These are phyloP conservation scores for Amiota minor DNA, from an alignment of 2,888 invertebrate genomes.

Conservation along the genomic window DNA sequence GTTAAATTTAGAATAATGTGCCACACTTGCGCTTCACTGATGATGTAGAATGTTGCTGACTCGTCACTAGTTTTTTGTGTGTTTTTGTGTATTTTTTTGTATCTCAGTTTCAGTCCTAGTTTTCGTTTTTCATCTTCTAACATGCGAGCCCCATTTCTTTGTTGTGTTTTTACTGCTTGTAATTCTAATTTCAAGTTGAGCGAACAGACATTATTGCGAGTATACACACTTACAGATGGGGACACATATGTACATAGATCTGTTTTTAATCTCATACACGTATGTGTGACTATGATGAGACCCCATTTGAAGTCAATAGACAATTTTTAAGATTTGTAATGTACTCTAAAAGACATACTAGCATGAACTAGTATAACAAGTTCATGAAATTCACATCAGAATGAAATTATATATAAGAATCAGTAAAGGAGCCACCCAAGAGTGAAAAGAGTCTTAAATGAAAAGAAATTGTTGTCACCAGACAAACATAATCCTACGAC, in stretches of 20 bases:
- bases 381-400: constrained; percentile 39
- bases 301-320: constrained; percentile 23
- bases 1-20: constrained; percentile 66
- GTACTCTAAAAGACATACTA: neutral
- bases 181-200: constrained; percentile 23
- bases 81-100: neutral
- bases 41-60: constrained; percentile 43
- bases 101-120: too few species aligned
- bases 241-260: neutral
- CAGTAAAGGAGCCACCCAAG: constrained; percentile 10
- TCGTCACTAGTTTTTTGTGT: constrained; percentile 36
- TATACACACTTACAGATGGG: neutral
- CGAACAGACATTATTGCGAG: neutral
- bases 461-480: too few species aligned
- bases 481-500: too few species aligned
- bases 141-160: neutral
- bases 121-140: neutral
- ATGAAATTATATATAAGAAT: constrained; percentile 53
- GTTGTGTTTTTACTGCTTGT: neutral
- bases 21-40: constrained; percentile 52
- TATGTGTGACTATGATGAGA: neutral
- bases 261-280: neutral
- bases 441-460: neutral
- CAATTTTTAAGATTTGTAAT: constrained; percentile 10
- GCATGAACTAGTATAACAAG: neutral